Evolutionary conservation across 2,113 vertebrate genomes (phyloP).

Genomic region (Chiloscyllium plagiosum): DNA sequence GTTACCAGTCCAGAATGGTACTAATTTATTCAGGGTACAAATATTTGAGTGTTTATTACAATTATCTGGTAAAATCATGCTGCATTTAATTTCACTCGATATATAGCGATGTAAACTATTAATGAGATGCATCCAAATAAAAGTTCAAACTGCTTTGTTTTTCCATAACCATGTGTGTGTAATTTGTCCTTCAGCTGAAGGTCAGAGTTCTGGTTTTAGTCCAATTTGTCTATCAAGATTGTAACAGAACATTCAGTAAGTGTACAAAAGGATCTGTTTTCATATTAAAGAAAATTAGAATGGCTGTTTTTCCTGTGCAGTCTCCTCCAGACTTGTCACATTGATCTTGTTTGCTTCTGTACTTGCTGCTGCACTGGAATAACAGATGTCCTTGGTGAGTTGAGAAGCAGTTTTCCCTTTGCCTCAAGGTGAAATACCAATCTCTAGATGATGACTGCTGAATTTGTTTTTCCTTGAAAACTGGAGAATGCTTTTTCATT

Average conservation of each 20-base stretch:
- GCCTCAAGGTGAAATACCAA: not conserved
- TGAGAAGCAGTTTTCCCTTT: not conserved
- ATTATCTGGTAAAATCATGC: conserved; percentile 8
- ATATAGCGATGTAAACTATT: conserved; percentile 32
- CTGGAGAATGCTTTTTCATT: not conserved
- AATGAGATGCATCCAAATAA: conserved; percentile 28
- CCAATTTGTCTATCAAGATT: not conserved
- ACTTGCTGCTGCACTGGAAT: not conserved
- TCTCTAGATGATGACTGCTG: not conserved
- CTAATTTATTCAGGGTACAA: conserved; percentile 38
- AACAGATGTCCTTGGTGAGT: not conserved
- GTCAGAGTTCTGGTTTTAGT: not conserved
- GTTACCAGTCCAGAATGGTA: conserved; percentile 23
- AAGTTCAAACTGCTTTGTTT: conserved; percentile 36
- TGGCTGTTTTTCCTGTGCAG: not conserved
- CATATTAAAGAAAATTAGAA: not conserved
- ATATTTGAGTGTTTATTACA: conserved; percentile 33
- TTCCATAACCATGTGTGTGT: not conserved
- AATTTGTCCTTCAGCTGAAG: not conserved
- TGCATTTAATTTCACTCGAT: conserved; percentile 26
- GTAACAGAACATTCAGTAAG: not conserved
- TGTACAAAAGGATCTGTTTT: not conserved
- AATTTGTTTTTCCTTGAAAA: not conserved
- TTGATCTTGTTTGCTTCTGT: not conserved
- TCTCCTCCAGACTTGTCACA: not conserved